Conservation (phyloP, 2,797 vertebrate genomes). For the Melanogrammus aeglefinus region DNA sequence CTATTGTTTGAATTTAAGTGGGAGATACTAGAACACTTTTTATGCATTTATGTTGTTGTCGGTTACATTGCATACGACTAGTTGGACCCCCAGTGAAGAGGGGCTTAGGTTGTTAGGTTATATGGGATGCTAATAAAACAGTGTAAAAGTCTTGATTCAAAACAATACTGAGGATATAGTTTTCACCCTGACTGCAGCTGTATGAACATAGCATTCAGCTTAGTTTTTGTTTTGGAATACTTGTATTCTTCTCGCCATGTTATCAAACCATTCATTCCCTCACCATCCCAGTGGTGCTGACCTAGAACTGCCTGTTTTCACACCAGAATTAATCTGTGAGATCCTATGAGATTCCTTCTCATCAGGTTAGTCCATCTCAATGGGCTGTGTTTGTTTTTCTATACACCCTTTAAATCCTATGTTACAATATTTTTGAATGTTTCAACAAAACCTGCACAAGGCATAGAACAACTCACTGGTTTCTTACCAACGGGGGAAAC, state of each 20-base stretch:
- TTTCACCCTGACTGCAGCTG: neutral
- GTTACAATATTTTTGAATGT: neutral
- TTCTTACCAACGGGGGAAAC: neutral
- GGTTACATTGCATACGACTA: neutral
- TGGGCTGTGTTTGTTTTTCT: neutral
- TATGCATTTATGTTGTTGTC: neutral
- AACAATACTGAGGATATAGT: neutral
- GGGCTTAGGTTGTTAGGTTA: neutral
- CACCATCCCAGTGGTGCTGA: neutral
- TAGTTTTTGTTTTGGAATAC: neutral
- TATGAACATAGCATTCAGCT: neutral
- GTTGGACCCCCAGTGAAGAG: neutral
- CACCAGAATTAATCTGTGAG: neutral
- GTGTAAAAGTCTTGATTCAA: neutral
- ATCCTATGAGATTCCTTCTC: neutral
- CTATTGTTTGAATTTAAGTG: neutral
- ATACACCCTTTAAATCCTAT: neutral
- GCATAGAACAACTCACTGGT: neutral
- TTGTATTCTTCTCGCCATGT: neutral
- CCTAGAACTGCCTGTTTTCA: conserved; percentile 3
- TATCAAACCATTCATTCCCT: neutral
- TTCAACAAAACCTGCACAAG: too few relatives aligned
- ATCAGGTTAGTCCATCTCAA: conserved; percentile 1
- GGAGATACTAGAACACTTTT: neutral
- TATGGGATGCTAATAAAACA: neutral